Evolutionary conservation across 2,113 vertebrate species (phyloP), one percentile per base, ranked within the genome.

Genomic region (Atrichornis clamosus): DNA sequence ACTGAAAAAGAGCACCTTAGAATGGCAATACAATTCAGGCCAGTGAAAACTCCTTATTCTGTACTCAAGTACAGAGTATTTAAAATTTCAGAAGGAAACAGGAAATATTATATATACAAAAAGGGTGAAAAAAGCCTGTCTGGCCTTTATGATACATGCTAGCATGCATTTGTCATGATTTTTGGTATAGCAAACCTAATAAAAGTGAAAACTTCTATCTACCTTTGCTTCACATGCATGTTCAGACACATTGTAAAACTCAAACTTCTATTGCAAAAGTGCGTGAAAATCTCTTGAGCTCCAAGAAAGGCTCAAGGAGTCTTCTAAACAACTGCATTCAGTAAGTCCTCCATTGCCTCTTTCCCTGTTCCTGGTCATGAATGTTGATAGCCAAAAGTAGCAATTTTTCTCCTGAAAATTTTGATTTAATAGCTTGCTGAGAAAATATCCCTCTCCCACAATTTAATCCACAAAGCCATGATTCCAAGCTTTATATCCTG

Each of bases 101-200:
- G 7, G 5, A 56, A 72, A 62, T 47, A 3, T n/a, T 79, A 2
- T 18, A 19, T 44, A 27, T 32, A 49, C 19, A 56, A 44, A 56
- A 56, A 65, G 1, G n/a, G n/a, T n/a, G n/a, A n/a, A n/a, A n/a
- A n/a, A 87, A 91, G 9, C 19, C 24, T 62, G 3, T 11, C 26
- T 49, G 41, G 11, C 16, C 19, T 87, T 74, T 19, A 15, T 22
- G 37, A 49, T 41, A 10, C 15, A 26, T 28, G 14, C 2, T 35
- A 35, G 24, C 11, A 13, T 13, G 1, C 1, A 15, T 59, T 50
- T 2, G 0, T 8, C 65, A 46, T n/a, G 1, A 42, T 19, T 74
- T 80, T 67, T 70, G 9, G 26, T 59, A 30, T 3, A 82, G 15
- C 5, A 47, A 59, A 39, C 15, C 9, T 22, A 49, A 46, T 8